These are phyloP conservation scores for Alcedo atthis DNA, from an alignment of 2,797 vertebrate species.

Conservation along the genomic window DNA sequence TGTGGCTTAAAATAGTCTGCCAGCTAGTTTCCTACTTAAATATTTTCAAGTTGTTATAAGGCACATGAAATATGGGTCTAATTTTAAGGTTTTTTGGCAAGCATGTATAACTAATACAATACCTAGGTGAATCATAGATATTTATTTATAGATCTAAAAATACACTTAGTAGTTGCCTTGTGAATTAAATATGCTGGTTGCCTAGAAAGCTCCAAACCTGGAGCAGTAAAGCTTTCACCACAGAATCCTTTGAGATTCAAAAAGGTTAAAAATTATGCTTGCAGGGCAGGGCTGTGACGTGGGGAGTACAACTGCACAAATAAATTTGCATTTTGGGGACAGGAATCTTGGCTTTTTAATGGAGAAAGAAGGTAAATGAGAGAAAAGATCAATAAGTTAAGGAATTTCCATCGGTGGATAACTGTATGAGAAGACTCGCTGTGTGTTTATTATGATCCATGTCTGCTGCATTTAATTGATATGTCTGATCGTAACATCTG, in stretches of 20 bases:
- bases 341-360: neutral
- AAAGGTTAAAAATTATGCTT: neutral
- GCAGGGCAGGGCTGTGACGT: neutral
- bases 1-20: neutral
- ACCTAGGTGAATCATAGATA: neutral
- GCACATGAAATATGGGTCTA: neutral
- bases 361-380: neutral
- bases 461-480: neutral
- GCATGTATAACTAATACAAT: neutral
- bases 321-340: neutral
- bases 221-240: neutral
- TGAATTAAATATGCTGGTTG: neutral
- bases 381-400: neutral
- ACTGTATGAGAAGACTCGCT: neutral
- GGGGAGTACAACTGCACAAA: neutral
- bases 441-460: neutral
- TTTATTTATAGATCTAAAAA: conserved; percentile 40
- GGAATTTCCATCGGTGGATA: neutral
- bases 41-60: neutral
- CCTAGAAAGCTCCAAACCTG: neutral
- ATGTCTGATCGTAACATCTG: neutral
- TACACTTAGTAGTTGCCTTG: neutral
- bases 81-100: neutral
- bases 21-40: neutral
- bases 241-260: neutral